Conservation (phyloP, 2,113 vertebrate genomes). For the Acanthochromis polyacanthus region DNA sequence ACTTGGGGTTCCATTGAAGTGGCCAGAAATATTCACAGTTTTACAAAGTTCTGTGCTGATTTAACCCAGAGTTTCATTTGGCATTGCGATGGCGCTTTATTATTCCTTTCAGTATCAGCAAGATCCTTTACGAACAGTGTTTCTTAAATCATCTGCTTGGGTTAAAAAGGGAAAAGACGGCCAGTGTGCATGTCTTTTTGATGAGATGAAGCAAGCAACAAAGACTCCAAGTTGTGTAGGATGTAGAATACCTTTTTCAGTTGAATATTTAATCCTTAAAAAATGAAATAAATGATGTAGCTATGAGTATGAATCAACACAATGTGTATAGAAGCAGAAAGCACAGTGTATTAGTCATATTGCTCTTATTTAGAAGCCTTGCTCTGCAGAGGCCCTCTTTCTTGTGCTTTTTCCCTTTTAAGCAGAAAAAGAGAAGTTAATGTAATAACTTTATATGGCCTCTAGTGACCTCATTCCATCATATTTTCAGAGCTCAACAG, state of each 20-base stretch:
- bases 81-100: constrained; percentile 16
- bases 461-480: constrained; percentile 45
- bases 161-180: neutral
- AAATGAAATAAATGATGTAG: neutral
- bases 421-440: constrained; percentile 11
- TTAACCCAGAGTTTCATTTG: constrained; percentile 19
- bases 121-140: neutral
- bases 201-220: constrained; percentile 5
- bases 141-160: constrained; percentile 16
- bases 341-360: neutral
- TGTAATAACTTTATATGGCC: constrained; percentile 15
- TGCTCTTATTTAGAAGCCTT: neutral
- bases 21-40: constrained; percentile 4
- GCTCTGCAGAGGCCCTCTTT: neutral
- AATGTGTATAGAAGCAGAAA: constrained; percentile 3
- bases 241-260: neutral
- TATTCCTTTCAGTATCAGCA: constrained; percentile 12
- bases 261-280: constrained; percentile 5
- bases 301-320: neutral
- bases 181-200: constrained; percentile 7
- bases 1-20: constrained; percentile 43
- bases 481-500: constrained; percentile 44
- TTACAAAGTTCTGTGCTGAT: constrained; percentile 9
- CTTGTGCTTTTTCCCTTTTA: neutral
- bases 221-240: neutral